Conservation (phyloP, 2,797 vertebrate genomes). For the Sebastes nivosus region DNA sequence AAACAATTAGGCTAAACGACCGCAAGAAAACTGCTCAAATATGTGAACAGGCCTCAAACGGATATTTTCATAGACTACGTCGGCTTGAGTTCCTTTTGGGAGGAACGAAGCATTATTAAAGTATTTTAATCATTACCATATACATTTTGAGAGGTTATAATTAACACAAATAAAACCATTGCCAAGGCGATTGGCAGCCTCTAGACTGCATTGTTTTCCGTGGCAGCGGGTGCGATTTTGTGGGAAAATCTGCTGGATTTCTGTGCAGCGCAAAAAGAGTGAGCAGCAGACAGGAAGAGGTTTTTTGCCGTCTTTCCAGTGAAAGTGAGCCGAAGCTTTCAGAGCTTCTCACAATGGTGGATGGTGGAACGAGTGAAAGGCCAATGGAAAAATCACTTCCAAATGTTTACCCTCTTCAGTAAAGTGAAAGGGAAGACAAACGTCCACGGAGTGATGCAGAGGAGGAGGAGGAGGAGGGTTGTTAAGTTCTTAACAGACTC, state of each 20-base stretch:
- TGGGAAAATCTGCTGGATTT: conserved; percentile 45
- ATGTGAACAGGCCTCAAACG: not conserved
- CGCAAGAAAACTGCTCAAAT: not conserved
- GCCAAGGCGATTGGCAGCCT: conserved; percentile 7
- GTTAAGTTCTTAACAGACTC: conserved; percentile 53
- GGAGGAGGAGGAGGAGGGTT: conserved; percentile 22
- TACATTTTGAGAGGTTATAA: conserved; percentile 13
- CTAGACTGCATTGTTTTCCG: conserved; percentile 13
- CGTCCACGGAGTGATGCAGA: conserved; percentile 28
- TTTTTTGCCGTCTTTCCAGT: conserved; percentile 21
- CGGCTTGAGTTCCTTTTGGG: not conserved
- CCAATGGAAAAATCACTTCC: conserved; percentile 70
- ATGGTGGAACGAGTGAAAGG: conserved; percentile 53
- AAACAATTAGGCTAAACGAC: not conserved
- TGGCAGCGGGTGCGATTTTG: conserved; percentile 7
- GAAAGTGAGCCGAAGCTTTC: conserved; percentile 31
- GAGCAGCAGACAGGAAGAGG: conserved; percentile 36
- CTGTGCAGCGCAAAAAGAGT: not conserved
- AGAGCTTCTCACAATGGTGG: conserved; percentile 38
- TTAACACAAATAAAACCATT: conserved; percentile 29
- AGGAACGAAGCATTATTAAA: not conserved
- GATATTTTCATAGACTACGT: not conserved
- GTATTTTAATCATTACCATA: conserved; percentile 6
- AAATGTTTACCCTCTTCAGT: conserved; percentile 69
- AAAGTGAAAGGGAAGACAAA: conserved; percentile 60